Evolutionary conservation across 2,888 invertebrate genomes (phyloP), one percentile per base, ranked within the genome.

Genomic region (Bellardia bayeri): DNA sequence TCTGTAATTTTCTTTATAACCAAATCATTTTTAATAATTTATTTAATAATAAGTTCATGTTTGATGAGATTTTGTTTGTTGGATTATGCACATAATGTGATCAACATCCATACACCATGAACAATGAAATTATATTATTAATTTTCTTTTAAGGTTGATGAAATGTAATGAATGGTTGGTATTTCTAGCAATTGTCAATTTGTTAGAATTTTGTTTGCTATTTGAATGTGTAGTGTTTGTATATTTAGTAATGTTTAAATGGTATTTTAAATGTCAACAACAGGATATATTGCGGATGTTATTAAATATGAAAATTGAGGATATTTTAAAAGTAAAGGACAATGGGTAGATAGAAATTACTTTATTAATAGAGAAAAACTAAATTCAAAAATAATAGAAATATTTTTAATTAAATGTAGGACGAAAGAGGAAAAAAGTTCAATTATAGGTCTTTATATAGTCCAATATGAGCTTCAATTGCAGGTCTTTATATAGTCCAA

Each of bases 1-100:
- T 2, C 37, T 37, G 45, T 54, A 9, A 11, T 16, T 64, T 40
- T 40, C 40, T 40, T 11, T 61, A 9, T 45, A 66, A 23, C 23
- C 23, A 16, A 66, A 66, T 66, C 16, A 45, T 13, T 42, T 42
- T 66, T 66, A 66, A 66, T 66, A 42, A 66, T 66, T 66, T 66
- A 42, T 66, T 66, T 66, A 8, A 42, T 66, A 42, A 61, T 33
- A 61, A 23, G 42, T 42, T 42, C 16, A 42, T 66, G 16, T 42
- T 66, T 66, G 66, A 14, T 58, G 9, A 58, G 30, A 37, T 61
- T 23, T 14, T n/a, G 3, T 61, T 40, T 37, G n/a, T 40, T 40
- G 4, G 16, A 4, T 30, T 33, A 9, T 9, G n/a, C 2, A 13
- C 30, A 16, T 42, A 66, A 66, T 42, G 5, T 66, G 40, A 66